Base-by-base conservation (phyloP, 2,113 vertebrate species). In the Sceloporus tristichus region DNA sequence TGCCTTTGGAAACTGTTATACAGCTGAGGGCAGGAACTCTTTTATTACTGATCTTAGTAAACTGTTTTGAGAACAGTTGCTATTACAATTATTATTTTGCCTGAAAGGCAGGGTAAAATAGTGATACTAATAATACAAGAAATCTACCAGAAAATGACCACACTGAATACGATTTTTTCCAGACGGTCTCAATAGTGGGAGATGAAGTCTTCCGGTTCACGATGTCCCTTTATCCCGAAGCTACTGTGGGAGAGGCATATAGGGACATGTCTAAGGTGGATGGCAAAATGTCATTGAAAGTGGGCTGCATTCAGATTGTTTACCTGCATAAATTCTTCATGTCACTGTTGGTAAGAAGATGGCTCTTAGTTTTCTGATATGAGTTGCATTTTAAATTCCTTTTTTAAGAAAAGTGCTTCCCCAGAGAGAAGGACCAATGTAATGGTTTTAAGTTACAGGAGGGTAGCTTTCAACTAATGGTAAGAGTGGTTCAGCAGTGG, bases 321-420 rank as follows among this genome's bases (percentile, higher is more conserved):
- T 99, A 99, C 90, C 96, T 99, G 29, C 98, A 99, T 95, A 98
- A 98, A 86, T 99, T 99, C 93, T 95, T 98, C 89, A 98, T 98
- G 98, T 98, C 98, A 82, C 96, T 99, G 73, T 92, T 99, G 98
- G 99, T 99, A 96, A 97, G 98, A 18, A 54, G 79, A 2, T 18
- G 3, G 27, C 13, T 0, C 62, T 91, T 74, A 9, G 2, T 53
- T n/a, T 53, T 66, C 82, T 71, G 2, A 6, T 53, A 14, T 13
- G 0, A 34, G 27, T 78, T 66, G 16, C 59, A n/a, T 42, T 66
- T 66, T 9, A 78, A 34, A 54, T 11, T 23, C 3, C 9, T 53
- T 75, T 5, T 8, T 25, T 54, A 75, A 65, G 59, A n/a, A 54
- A 25, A 70, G 62, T 65, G 62, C 62, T 21, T 21, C 13, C 48